phyloP scores from a whole-genome alignment of 2,113 vertebrate species.

The Petaurus breviceps region DNA sequence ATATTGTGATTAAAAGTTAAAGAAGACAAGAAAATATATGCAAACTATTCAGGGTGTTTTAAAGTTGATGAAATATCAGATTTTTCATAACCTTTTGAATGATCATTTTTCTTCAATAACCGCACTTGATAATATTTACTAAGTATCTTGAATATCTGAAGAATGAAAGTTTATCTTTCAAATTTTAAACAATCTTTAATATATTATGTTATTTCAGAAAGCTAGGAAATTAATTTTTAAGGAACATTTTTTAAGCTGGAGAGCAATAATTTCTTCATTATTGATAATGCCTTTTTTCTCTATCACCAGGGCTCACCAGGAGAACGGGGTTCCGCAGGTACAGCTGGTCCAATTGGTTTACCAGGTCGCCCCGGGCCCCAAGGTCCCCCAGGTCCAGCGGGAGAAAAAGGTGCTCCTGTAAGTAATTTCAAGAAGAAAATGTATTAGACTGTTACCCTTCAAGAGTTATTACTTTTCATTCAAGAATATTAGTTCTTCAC shows the following conservation, averaged over 20 bases:
- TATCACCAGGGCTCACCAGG: constrained; percentile 94
- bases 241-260: neutral
- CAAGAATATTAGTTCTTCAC: constrained; percentile 53
- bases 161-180: neutral
- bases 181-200: neutral
- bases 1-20: neutral
- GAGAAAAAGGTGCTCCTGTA: constrained; percentile 97
- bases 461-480: constrained; percentile 53
- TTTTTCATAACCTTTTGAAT: neutral
- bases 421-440: constrained; percentile 78
- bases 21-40: neutral
- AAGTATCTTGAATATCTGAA: neutral
- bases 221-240: neutral
- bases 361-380: constrained; percentile 95
- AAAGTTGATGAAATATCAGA: neutral
- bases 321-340: constrained; percentile 94
- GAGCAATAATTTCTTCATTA: neutral
- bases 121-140: neutral
- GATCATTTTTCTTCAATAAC: neutral
- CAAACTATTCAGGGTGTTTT: constrained; percentile 14
- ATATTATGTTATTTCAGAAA: neutral
- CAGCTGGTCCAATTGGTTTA: constrained; percentile 93
- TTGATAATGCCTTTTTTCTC: neutral
- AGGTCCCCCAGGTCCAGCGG: constrained; percentile 94
- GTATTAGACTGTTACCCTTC: neutral